Percentiles rank a stretch among this genome's conserved stretches.
Conservation (phyloP, 2,797 vertebrate species). For the Syngnathus rostellatus region DNA sequence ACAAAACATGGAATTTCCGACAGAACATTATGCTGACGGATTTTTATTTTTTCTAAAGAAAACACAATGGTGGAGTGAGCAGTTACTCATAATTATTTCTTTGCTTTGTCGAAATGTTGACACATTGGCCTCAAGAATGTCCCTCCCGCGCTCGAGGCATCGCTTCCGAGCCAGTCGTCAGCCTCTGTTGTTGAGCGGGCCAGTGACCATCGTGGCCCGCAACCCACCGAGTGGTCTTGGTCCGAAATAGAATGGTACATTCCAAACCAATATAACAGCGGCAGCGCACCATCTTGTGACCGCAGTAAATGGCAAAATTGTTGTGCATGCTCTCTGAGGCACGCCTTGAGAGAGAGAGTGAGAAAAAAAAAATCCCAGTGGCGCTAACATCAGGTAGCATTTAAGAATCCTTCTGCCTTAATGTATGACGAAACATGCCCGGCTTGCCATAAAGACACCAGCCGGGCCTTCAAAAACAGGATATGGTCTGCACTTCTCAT, state of each 20-base stretch:
- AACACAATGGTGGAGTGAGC: constrained; percentile 54
- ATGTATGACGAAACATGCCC: constrained; percentile 69
- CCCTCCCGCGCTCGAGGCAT: constrained; percentile 42
- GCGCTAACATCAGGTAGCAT: constrained; percentile 75
- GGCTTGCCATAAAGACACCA: constrained; percentile 58
- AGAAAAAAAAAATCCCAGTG: constrained; percentile 52
- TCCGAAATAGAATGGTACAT: constrained; percentile 75
- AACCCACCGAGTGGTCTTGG: constrained; percentile 62
- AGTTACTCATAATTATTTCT: constrained; percentile 47
- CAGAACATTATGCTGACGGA: constrained; percentile 47
- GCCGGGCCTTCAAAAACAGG: constrained; percentile 70
- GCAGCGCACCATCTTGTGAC: constrained; percentile 70
- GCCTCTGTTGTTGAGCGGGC: constrained; percentile 57
- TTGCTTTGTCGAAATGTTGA: constrained; percentile 55
- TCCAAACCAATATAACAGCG: constrained; percentile 76
- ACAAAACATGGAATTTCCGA: constrained; percentile 53
- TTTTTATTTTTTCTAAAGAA: constrained; percentile 34
- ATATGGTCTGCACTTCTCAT: constrained; percentile 70
- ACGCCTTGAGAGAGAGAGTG: constrained; percentile 49
- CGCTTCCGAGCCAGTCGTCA: constrained; percentile 34
- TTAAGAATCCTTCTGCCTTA: constrained; percentile 67
- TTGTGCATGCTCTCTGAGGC: constrained; percentile 71
- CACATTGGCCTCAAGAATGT: constrained; percentile 68
- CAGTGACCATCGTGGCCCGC: constrained; percentile 59
- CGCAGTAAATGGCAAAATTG: constrained; percentile 77